Evolutionary conservation across 2,113 vertebrate genomes (phyloP).

Genomic region (Mustela nigripes): DNA sequence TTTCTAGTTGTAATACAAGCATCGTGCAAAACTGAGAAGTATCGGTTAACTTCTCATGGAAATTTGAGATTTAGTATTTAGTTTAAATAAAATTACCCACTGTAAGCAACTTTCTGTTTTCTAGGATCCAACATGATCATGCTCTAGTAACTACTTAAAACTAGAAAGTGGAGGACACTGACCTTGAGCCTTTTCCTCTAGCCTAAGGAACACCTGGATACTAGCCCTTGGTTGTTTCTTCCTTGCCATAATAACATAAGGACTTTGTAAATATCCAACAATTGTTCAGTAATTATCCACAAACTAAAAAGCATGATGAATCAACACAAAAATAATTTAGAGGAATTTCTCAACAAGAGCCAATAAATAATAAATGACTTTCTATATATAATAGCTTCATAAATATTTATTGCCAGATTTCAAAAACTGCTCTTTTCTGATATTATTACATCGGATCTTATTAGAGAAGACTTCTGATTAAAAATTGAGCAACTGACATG

Average conservation of each 20-base stretch:
- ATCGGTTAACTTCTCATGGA: neutral
- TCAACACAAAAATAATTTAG: conserved; percentile 2
- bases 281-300: neutral
- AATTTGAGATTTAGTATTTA: neutral
- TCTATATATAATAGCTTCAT: neutral
- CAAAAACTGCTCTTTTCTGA: neutral
- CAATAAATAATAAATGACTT: conserved; percentile 47
- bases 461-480: conserved; percentile 19
- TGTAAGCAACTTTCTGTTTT: neutral
- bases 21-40: neutral
- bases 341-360: neutral
- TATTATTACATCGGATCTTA: neutral
- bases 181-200: neutral
- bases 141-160: neutral
- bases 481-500: conserved; percentile 7
- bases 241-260: neutral
- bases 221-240: neutral
- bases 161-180: neutral
- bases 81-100: neutral
- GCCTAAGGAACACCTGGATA: neutral
- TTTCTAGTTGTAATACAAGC: neutral
- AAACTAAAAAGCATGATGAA: neutral
- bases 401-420: conserved; percentile 47
- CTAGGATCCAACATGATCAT: neutral
- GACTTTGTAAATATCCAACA: no score